Conservation (phyloP, 2,797 vertebrate species). For the Trematomus bernacchii region DNA sequence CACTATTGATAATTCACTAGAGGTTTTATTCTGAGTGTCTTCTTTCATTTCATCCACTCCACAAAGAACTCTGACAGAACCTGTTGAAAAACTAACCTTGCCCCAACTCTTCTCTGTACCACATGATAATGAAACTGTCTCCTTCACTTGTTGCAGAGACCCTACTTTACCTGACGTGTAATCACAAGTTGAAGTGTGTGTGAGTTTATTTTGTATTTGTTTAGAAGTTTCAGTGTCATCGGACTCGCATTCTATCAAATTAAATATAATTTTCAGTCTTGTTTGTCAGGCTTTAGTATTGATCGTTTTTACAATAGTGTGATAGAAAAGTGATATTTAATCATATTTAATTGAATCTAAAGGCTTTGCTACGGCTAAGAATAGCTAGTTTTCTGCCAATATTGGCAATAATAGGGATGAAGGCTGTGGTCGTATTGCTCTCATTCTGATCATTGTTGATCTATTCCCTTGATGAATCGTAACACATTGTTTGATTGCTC, state of each 20-base stretch:
- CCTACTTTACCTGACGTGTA: slow-evolving; percentile 6
- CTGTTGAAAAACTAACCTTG: slow-evolving; percentile 10
- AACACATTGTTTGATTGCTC: slow-evolving; percentile 68
- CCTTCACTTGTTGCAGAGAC: slow-evolving; percentile 30
- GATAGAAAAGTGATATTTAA: slow-evolving; percentile 45
- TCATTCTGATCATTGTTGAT: slow-evolving; percentile 60
- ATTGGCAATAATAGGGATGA: slow-evolving; percentile 43
- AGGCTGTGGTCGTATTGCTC: slow-evolving; percentile 36
- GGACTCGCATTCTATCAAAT: slow-evolving; percentile 5
- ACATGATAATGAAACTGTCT: slow-evolving; percentile 33
- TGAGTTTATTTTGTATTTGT: slow-evolving; percentile 20
- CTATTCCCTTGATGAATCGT: slow-evolving; percentile 64
- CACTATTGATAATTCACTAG: slow-evolving; percentile 29
- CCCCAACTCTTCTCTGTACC: slow-evolving; percentile 10
- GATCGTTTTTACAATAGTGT: slow-evolving; percentile 14
- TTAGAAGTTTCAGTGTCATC: neutral
- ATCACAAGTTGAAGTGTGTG: slow-evolving; percentile 14
- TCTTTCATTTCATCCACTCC: slow-evolving; percentile 52
- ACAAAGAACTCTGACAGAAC: slow-evolving; percentile 32
- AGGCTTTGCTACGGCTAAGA: slow-evolving; percentile 37
- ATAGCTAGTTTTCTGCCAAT: slow-evolving; percentile 39
- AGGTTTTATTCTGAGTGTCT: slow-evolving; percentile 28
- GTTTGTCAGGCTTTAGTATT: slow-evolving; percentile 14
- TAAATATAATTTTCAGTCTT: slow-evolving; percentile 9
- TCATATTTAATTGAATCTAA: slow-evolving; percentile 56